Conservation (phyloP, 2,888 invertebrate species). For the Drosophila falleni region DNA sequence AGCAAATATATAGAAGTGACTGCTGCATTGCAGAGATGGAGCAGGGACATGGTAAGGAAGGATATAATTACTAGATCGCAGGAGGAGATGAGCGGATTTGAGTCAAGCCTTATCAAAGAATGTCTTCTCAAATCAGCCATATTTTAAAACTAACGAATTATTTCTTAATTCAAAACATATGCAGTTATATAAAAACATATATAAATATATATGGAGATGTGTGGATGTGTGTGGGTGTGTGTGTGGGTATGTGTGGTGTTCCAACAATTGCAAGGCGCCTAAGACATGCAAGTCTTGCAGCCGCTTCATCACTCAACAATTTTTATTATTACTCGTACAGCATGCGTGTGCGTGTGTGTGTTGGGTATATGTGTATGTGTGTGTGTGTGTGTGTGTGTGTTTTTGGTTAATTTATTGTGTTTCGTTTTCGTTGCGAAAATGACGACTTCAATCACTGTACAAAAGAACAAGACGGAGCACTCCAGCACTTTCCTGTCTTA, state of each 20-base stretch:
- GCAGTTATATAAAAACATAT: conserved; percentile 26
- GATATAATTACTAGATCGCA: conserved; percentile 55
- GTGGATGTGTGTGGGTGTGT: conserved; percentile 12
- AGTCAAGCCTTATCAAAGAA: conserved; percentile 33
- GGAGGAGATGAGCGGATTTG: conserved; percentile 42
- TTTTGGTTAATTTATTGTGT: conserved; percentile 50
- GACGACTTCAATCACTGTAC: conserved; percentile 70
- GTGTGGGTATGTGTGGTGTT: conserved; percentile 18
- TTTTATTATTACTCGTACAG: conserved; percentile 51
- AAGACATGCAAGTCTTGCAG: conserved; percentile 15
- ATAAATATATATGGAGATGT: conserved; percentile 26
- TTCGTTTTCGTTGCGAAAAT: conserved; percentile 67
- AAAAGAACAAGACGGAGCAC: conserved; percentile 29
- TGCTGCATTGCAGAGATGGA: conserved; percentile 4
- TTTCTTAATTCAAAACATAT: conserved; percentile 40
- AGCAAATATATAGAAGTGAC: conserved; percentile 2
- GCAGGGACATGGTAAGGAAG: background rate
- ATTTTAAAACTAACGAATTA: conserved; percentile 41
- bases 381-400: conserved; percentile 29
- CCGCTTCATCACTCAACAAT: conserved; percentile 58
- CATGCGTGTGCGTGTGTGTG: conserved; percentile 19
- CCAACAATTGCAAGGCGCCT: conserved; percentile 4
- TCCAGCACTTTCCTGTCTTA: conserved; percentile 50
- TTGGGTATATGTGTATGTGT: too few species aligned
- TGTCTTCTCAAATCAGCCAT: conserved; percentile 23